A percentile compares a stretch with the other conserved stretches of the same genome.
phyloP scores from a whole-genome alignment of 35 echinoderm and acorn worm genomes.

The Hemicentrotus pulcherrimus region DNA sequence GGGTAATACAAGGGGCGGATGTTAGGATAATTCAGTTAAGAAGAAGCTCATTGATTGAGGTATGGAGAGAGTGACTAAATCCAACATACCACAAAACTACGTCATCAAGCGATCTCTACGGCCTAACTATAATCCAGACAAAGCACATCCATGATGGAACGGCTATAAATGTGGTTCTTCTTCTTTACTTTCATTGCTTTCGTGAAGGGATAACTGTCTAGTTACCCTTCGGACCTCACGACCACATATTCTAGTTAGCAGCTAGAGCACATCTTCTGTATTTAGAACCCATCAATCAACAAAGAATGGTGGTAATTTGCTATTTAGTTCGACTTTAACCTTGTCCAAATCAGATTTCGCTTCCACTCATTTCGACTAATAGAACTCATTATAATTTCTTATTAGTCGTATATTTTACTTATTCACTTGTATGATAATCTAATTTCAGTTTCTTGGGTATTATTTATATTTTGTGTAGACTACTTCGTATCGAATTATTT shows the following conservation, averaged over 20 bases:
- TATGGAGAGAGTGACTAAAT: not conserved
- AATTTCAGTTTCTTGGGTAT: no score
- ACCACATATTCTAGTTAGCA: not conserved
- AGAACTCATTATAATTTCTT: no score
- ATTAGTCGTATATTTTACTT: no score
- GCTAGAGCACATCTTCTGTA: not conserved
- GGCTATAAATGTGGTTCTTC: not conserved
- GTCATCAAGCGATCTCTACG: not conserved
- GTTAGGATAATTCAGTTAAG: conserved; percentile 20
- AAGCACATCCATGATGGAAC: not conserved
- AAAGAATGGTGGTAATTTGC: not conserved
- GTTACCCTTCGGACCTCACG: not conserved
- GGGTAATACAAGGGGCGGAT: conserved; percentile 20
- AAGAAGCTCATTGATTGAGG: not conserved
- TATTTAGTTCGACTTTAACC: not conserved
- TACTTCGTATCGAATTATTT: no score
- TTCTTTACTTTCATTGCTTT: no score
- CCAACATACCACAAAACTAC: conserved; percentile 31
- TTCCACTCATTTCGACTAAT: not conserved
- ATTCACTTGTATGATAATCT: no score
- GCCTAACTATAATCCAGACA: not conserved
- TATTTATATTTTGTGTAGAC: no score
- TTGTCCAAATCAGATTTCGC: not conserved
- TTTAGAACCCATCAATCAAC: not conserved
- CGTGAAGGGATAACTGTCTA: not conserved